These are phyloP conservation scores for Hypercompe scribonia DNA, from an alignment of 2,888 invertebrate species.

Conservation along the genomic window DNA sequence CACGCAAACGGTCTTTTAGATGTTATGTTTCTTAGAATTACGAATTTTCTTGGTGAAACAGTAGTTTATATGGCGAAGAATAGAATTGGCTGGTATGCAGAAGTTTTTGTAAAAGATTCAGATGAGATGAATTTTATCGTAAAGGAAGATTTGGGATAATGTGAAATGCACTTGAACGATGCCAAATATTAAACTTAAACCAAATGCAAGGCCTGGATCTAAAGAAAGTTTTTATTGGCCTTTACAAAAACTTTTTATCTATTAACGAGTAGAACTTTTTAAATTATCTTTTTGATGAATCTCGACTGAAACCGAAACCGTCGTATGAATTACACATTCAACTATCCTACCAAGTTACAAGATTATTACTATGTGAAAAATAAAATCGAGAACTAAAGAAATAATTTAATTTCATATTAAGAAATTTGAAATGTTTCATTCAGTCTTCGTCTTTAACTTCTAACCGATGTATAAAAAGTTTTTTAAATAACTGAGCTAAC, in stretches of 20 bases:
- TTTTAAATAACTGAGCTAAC: no score
- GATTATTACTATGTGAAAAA: not conserved
- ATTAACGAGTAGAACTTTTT: not conserved
- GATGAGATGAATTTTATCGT: not conserved
- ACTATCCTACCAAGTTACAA: not conserved
- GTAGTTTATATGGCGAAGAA: constrained; percentile 40
- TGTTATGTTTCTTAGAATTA: constrained; percentile 55
- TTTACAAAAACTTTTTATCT: not conserved
- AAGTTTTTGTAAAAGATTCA: not conserved
- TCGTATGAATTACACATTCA: not conserved
- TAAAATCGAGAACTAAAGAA: not conserved
- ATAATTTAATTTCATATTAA: no score
- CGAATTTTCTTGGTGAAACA: constrained; percentile 54
- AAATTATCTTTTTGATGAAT: no score
- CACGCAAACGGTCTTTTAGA: constrained; percentile 77
- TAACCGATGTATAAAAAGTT: no score
- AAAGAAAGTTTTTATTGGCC: not conserved
- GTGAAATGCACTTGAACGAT: not conserved
- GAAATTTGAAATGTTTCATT: no score
- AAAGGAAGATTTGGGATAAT: not conserved
- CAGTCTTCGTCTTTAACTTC: no score
- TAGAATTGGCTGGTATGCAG: constrained; percentile 7
- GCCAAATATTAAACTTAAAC: not conserved
- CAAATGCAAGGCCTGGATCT: not conserved
- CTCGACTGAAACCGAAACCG: no score